Percentiles rank a stretch among this genome's conserved stretches.
Evolutionary conservation across 2,113 vertebrate species (phyloP).

Genomic region (Phyllostomus discolor): DNA sequence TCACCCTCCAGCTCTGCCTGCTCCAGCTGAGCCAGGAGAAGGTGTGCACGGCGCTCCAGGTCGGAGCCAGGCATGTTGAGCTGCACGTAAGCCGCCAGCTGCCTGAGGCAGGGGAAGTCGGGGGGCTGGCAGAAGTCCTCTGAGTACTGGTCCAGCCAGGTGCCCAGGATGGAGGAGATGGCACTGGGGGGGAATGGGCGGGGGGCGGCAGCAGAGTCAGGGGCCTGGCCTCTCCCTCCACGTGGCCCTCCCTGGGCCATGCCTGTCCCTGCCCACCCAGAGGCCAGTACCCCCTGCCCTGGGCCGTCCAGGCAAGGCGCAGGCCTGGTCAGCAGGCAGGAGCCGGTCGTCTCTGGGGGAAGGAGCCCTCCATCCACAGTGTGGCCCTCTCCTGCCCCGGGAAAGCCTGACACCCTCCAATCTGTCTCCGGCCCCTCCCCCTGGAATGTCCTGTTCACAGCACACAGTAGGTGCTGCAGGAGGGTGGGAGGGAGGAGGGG

Average conservation of each 20-base stretch:
- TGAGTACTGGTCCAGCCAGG: constrained; percentile 98
- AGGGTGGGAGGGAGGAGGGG: too few relatives aligned
- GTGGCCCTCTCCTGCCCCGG: neutral
- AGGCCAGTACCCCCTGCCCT: neutral
- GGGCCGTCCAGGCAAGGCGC: neutral
- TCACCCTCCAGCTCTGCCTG: constrained; percentile 86
- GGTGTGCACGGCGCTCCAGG: constrained; percentile 93
- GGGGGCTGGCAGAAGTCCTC: constrained; percentile 96
- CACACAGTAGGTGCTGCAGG: neutral
- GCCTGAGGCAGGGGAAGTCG: constrained; percentile 89
- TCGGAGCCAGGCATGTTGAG: constrained; percentile 93
- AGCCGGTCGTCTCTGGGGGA: fast-evolving
- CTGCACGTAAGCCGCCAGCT: constrained; percentile 92
- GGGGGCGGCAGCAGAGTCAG: neutral
- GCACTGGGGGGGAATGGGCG: constrained; percentile 78
- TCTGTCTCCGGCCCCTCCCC: fast-evolving
- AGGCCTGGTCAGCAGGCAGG: neutral
- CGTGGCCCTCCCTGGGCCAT: fast-evolving
- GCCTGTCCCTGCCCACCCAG: fast-evolving
- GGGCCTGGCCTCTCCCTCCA: neutral
- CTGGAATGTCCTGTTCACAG: neutral
- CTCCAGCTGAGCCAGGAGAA: constrained; percentile 94
- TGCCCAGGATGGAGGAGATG: constrained; percentile 96
- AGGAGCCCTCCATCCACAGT: neutral
- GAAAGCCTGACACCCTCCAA: neutral